Conservation (phyloP, 2,888 invertebrate genomes). For the Enchytraeus crypticus region DNA sequence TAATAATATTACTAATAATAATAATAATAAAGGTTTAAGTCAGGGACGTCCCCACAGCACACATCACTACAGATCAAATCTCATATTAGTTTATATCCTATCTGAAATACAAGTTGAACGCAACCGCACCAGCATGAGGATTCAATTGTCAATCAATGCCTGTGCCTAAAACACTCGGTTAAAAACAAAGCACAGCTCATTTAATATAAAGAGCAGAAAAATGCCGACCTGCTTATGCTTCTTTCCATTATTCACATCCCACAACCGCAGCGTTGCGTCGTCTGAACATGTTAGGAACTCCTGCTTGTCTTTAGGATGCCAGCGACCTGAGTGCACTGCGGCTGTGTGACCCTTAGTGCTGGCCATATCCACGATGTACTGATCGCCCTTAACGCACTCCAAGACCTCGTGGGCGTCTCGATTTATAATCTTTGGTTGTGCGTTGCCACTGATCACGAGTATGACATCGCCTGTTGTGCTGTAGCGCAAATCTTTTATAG, state of each 20-base stretch:
- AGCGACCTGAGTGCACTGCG: conserved; percentile 76
- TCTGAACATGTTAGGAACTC: conserved; percentile 90
- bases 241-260: conserved; percentile 62
- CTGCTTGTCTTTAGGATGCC: conserved; percentile 82
- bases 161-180: no score
- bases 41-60: no score
- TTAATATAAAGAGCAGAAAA: no score
- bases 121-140: no score
- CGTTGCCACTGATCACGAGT: conserved; percentile 81
- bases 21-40: no score
- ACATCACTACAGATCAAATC: no score
- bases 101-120: no score
- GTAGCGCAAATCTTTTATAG: conserved; percentile 79
- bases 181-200: no score
- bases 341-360: conserved; percentile 72
- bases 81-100: no score
- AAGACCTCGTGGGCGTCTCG: conserved; percentile 85
- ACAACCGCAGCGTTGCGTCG: conserved; percentile 85
- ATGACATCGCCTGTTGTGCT: conserved; percentile 88
- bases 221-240: conserved; percentile 65
- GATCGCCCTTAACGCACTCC: conserved; percentile 88
- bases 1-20: no score
- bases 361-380: conserved; percentile 74
- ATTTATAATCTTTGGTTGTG: conserved; percentile 73
- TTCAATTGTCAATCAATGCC: no score